phyloP scores from a whole-genome alignment of 2,113 vertebrate species.

The Scartelaos histophorus region DNA sequence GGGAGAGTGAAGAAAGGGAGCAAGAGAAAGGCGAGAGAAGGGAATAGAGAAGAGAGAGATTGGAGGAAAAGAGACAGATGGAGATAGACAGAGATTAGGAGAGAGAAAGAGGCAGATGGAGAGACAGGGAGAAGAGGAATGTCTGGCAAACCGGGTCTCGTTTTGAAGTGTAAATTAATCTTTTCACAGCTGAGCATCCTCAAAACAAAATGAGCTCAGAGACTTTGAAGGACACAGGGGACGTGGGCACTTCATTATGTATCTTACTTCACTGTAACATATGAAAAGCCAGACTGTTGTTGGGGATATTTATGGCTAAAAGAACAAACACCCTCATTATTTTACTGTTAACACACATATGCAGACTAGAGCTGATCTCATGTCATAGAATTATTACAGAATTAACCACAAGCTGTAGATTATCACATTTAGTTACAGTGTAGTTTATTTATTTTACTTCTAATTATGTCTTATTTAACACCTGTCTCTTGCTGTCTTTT shows the following conservation, averaged over 20 bases:
- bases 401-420: too few relatives aligned
- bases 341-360: not conserved
- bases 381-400: not conserved
- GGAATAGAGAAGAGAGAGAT: too few relatives aligned
- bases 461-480: too few relatives aligned
- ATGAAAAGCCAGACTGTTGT: not conserved
- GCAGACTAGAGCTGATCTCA: not conserved
- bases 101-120: too few relatives aligned
- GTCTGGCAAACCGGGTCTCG: not conserved
- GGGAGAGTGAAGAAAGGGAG: too few relatives aligned
- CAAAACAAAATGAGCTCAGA: constrained; percentile 14
- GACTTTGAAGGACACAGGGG: not conserved
- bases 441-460: too few relatives aligned
- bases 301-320: not conserved
- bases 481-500: too few relatives aligned
- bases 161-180: constrained; percentile 10
- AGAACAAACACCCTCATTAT: not conserved
- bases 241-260: constrained; percentile 14
- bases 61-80: not conserved
- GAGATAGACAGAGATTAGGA: not conserved
- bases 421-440: too few relatives aligned
- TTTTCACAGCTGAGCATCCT: constrained; percentile 11
- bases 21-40: too few relatives aligned
- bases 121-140: not conserved
- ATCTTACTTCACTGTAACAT: not conserved